phyloP scores from a whole-genome alignment of 2,888 invertebrate genomes.

The Drosophila cognata region DNA sequence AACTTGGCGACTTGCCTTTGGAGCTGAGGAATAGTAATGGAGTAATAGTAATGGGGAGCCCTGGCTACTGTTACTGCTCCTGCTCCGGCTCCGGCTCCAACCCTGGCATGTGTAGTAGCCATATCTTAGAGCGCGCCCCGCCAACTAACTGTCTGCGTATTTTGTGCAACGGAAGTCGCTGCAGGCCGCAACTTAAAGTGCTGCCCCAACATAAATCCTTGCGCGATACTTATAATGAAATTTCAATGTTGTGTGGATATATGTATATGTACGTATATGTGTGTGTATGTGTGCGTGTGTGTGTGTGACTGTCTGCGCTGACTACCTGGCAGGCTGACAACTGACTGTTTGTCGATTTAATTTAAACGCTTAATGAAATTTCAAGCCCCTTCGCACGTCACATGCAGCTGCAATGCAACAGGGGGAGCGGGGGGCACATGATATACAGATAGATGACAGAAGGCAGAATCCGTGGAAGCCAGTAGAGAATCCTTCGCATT shows the following conservation, averaged over 20 bases:
- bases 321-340: slow-evolving; percentile 51
- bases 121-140: slow-evolving; percentile 60
- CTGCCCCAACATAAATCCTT: slow-evolving; percentile 68
- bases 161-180: slow-evolving; percentile 70
- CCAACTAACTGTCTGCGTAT: slow-evolving; percentile 71
- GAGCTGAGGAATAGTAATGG: slow-evolving; percentile 1
- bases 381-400: slow-evolving; percentile 62
- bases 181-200: slow-evolving; percentile 74
- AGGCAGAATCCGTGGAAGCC: slow-evolving; percentile 3
- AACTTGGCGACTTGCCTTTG: background rate
- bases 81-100: slow-evolving; percentile 44
- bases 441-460: slow-evolving; percentile 7
- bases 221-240: slow-evolving; percentile 76
- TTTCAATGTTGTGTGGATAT: slow-evolving; percentile 70
- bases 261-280: background rate
- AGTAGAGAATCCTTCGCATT: slow-evolving; percentile 46
- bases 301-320: slow-evolving; percentile 13
- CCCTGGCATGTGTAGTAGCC: slow-evolving; percentile 73
- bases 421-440: background rate
- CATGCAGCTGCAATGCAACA: slow-evolving; percentile 70
- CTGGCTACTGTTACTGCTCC: slow-evolving; percentile 36
- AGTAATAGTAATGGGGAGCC: slow-evolving; percentile 14
- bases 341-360: slow-evolving; percentile 73
- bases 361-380: slow-evolving; percentile 80
- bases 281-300: slow-evolving; percentile 13